A percentile compares a stretch with the other conserved stretches of the same genome.
Conservation (phyloP, 2,113 vertebrate genomes). For the Crotalus tigris region DNA sequence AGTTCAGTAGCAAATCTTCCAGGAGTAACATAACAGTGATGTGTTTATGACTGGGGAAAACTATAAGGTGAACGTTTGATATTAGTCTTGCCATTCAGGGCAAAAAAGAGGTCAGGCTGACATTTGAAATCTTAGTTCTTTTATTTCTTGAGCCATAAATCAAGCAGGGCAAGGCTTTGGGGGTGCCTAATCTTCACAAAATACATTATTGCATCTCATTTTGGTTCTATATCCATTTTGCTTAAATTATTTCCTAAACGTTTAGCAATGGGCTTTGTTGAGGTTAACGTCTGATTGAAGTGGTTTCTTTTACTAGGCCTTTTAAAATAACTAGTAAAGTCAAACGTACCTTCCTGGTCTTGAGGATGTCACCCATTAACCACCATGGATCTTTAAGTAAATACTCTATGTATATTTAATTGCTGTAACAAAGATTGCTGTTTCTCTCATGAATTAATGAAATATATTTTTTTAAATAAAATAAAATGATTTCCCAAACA, state of each 20-base stretch:
- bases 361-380: not conserved
- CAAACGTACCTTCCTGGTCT: not conserved
- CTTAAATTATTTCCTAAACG: conserved; percentile 24
- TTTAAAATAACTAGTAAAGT: not conserved
- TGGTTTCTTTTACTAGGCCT: not conserved
- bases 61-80: conserved; percentile 10
- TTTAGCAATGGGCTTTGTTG: not conserved
- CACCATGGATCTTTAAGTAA: not conserved
- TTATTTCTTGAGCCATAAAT: not conserved
- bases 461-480: not conserved
- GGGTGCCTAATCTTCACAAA: not conserved
- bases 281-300: not conserved
- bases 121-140: conserved; percentile 4
- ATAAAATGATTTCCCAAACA: too few species aligned
- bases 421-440: not conserved
- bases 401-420: not conserved
- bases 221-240: conserved; percentile 2
- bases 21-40: not conserved
- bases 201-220: conserved; percentile 8
- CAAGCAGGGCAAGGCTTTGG: conserved; percentile 9
- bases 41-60: conserved; percentile 1
- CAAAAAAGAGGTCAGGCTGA: not conserved
- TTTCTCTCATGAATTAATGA: not conserved
- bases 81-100: not conserved
- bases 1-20: conserved; percentile 1